Conservation (phyloP, 2,888 invertebrate species). For the Sminthurides aquaticus region DNA sequence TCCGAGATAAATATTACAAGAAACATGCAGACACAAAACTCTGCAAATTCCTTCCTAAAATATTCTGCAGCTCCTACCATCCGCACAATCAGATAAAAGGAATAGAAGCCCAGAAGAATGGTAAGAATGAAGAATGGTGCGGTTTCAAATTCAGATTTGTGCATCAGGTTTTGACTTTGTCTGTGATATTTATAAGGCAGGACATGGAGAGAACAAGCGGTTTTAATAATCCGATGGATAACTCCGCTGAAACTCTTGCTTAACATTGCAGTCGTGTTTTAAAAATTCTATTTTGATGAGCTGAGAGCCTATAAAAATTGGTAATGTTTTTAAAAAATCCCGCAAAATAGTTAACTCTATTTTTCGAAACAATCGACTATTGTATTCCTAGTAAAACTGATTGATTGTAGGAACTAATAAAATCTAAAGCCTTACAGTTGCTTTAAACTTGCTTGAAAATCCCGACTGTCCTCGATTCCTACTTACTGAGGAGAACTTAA, state of each 20-base stretch:
- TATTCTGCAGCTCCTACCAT: neutral
- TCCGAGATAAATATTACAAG: constrained; percentile 7
- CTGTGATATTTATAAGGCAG: constrained; percentile 3
- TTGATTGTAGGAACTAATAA: no score
- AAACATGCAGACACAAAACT: constrained; percentile 9
- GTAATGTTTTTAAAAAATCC: no score
- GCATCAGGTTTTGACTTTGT: neutral
- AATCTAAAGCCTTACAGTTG: no score
- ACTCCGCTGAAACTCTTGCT: neutral
- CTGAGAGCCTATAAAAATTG: no score
- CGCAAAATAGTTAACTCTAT: no score
- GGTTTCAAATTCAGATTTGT: neutral
- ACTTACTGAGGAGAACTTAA: no score
- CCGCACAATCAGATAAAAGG: neutral
- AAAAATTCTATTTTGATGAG: no score
- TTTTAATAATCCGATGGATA: neutral
- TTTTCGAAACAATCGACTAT: no score
- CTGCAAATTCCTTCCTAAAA: constrained; percentile 1
- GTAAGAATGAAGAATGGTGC: neutral
- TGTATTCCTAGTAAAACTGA: no score
- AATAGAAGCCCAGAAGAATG: neutral
- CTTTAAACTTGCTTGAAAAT: no score
- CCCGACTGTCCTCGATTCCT: no score
- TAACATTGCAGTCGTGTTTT: neutral
- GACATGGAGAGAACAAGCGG: neutral